Conservation (phyloP, 1,140 invertebrate genomes). For the Drosophila serrata region DNA sequence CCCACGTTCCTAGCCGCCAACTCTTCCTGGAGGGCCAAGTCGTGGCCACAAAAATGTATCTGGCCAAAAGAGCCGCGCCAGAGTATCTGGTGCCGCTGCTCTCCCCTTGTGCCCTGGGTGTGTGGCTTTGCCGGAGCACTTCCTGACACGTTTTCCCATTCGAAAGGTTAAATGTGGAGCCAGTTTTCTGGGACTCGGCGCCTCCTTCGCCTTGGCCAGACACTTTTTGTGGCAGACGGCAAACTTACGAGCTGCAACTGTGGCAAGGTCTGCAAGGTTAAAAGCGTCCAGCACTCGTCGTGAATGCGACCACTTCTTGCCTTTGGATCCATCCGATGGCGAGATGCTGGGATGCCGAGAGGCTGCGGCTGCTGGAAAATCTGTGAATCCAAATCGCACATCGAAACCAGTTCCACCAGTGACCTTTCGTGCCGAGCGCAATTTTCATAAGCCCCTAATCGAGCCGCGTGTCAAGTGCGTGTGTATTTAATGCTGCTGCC, state of each 20-base stretch:
- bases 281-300: slow-evolving; percentile 45
- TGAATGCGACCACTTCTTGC: slow-evolving; percentile 59
- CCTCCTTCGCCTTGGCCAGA: slow-evolving; percentile 77
- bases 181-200: slow-evolving; percentile 24
- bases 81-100: slow-evolving; percentile 6
- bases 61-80: slow-evolving; percentile 4
- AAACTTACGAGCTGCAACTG: slow-evolving; percentile 66
- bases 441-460: slow-evolving; percentile 70
- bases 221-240: slow-evolving; percentile 20
- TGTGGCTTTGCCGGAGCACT: slow-evolving; percentile 51
- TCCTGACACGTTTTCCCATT: slow-evolving; percentile 66
- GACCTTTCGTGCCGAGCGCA: slow-evolving; percentile 69
- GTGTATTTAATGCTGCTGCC: slow-evolving; percentile 13
- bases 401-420: slow-evolving; percentile 71
- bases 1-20: slow-evolving; percentile 15
- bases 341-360: slow-evolving; percentile 2
- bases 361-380: slow-evolving; percentile 36
- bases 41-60: slow-evolving; percentile 30
- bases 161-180: slow-evolving; percentile 68
- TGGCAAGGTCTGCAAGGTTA: slow-evolving; percentile 82
- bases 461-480: slow-evolving; percentile 70
- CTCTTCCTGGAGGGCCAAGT: slow-evolving; percentile 42
- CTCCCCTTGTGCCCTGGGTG: slow-evolving; percentile 24
- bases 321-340: slow-evolving; percentile 32
- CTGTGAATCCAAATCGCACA: slow-evolving; percentile 31